Evolutionary conservation across 92 coral and sea anemone species (phyloP), one percentile per base, ranked within the genome.

Genomic region (Porites rus): DNA sequence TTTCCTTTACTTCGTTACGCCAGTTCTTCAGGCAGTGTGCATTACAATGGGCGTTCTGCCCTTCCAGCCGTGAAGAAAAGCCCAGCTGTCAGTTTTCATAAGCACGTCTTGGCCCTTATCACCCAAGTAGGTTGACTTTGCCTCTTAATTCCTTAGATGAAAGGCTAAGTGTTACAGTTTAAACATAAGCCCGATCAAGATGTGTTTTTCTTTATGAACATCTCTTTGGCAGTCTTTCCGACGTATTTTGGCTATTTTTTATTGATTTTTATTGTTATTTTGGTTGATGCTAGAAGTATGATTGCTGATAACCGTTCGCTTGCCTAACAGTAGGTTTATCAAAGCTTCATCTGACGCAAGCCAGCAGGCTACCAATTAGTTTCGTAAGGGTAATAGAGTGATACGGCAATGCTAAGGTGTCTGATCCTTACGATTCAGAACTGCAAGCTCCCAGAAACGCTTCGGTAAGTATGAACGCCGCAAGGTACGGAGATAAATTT

Each of bases 1-100:
- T 78, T 63, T 78, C 72, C 72, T 21, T 25, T 50, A 1, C 72
- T 43, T n/a, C 28, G 46, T 31, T 81, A 58, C 69, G 86, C 69
- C 53, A 16, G 66, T 71, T 69, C 69, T 81, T 31, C 25, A 21
- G 46, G 60, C 63, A 61, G 28, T 56, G 80, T 38, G 6, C 46
- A 4, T 38, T 38, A 38, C 46, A 38, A 58, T 16, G 66, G 66
- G 0, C 20, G 20, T 14, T 14, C 78, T 16, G 43, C 11, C 53
- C 38, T 25, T 2, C 38, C 58, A 56, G 69, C 86, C 43, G 86
- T 81, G 86, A 59, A 77, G 59, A 69, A 46, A 16, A 19, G 38
- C 38, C 69, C 86, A 81, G 86, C 86, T 81, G 86, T 60, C 86
- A 69, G 60, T 14, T 71, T 18, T 70, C 28, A 81, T 70, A 70